Evolutionary conservation across 2,797 vertebrate genomes (phyloP).

Genomic region (Danio jaintianensis): DNA sequence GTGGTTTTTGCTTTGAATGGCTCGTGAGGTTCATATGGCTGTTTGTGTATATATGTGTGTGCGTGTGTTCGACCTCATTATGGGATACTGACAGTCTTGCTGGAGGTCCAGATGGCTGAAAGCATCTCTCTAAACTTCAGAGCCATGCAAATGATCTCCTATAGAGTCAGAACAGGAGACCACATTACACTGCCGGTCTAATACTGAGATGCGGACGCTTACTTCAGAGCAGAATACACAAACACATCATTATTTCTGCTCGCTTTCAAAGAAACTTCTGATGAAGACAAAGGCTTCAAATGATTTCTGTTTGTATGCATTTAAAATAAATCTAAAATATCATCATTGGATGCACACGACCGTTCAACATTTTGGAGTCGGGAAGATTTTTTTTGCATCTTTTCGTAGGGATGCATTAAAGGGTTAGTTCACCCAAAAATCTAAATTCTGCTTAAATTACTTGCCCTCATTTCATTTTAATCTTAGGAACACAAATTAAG

Average conservation of each 20-base stretch:
- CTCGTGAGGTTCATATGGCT: background rate
- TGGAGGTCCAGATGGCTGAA: slow-evolving; percentile 36
- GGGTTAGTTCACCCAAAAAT: too few species aligned
- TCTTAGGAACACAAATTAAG: too few species aligned
- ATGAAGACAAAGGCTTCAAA: background rate
- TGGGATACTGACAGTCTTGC: background rate
- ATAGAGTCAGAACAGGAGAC: slow-evolving; percentile 9
- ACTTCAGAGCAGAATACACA: background rate
- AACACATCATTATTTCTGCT: slow-evolving; percentile 6
- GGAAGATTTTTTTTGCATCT: background rate
- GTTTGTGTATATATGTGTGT: background rate
- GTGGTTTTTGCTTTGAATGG: slow-evolving; percentile 13
- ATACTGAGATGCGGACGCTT: slow-evolving; percentile 11
- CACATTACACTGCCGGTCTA: background rate
- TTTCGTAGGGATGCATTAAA: too few species aligned
- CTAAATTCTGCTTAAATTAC: too few species aligned
- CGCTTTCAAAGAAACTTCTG: background rate
- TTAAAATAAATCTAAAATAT: background rate
- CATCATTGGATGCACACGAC: background rate
- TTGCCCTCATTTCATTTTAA: too few species aligned
- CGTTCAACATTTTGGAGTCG: background rate
- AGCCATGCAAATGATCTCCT: background rate
- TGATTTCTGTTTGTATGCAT: background rate
- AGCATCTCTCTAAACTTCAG: background rate
- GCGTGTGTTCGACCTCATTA: background rate